Base-by-base conservation (phyloP, 2,888 invertebrate species). In the Scotopteryx bipunctaria region DNA sequence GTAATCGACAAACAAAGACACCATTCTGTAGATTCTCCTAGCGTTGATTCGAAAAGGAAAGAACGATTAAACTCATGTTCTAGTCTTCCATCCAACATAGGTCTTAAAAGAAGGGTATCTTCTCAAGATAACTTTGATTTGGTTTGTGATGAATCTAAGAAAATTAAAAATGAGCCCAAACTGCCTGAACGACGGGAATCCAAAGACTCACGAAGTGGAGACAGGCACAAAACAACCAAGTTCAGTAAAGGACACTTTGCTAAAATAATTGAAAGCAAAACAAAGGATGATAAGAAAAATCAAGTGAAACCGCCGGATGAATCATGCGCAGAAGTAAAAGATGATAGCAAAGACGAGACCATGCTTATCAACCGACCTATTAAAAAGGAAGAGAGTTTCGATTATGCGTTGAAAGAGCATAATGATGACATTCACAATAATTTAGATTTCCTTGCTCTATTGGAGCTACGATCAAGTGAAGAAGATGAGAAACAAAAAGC, bases 21-120 rank as follows among this genome's bases (percentile, higher is more conserved):
- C 64, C 88, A 91, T 68, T 91, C 91, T 16, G 63, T 91, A 9
- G 91, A 91, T 69, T 91, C 91, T 2, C 83, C 84, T 5, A 81
- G 69, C 62, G 59, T 83, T 42, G 91, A 91, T 50, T 76, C 78
- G 17, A 92, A 92, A 76, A 81, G 92, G 31, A 93, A 93, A 78
- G 93, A 93, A 68, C 87, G 93, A 33, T 85, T 92, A 48, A 93
- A 92, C 75, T 91, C 91, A 1, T 87, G 86, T 73, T 91, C 91
- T 27, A 93, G 92, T 75, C 81, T 93, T 62, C 93, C 94, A 2
- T 92, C 93, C 2, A 91, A 91, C 52, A 91, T 94, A 19, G 92
- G 94, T 0, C 87, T 91, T 48, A 96, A 96, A 80, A 91, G 96
- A 41, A 92, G 96, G 53, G 92, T 95, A 70, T 96, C 96, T 59